Evolutionary conservation across 2,888 invertebrate genomes (phyloP), one percentile per base, ranked within the genome.

Genomic region (Tetragonula carbonaria): DNA sequence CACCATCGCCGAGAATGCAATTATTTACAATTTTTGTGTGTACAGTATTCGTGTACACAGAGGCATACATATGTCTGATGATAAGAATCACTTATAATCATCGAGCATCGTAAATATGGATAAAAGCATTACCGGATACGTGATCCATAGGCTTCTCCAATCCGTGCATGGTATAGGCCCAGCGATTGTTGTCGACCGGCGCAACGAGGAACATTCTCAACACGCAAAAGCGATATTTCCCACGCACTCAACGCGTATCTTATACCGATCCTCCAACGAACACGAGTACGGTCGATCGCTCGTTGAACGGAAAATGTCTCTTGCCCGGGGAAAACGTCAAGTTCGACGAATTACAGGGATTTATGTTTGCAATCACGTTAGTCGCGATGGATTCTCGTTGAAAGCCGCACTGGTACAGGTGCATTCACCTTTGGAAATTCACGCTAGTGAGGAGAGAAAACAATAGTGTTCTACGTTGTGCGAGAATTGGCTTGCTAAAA

Each of bases 121-220:
- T 68, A 67, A n/a, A 28, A 55, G 72, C 23, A 80, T 89, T 93
- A 93, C 93, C 93, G 77, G 92, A 87, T 73, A 90, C 86, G 84
- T 90, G 90, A 86, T 91, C 89, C 91, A 91, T 88, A 8, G 92
- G 90, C 70, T 92, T 93, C 82, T 92, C 91, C 75, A 93, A 78
- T 16, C 91, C 93, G 75, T 93, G 89, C 91, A 93, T 91, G 33
- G 91, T 84, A 88, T 90, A 92, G 55, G 91, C 84, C 92, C 93
- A 93, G 74, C 93, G 93, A 90, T 93, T 91, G 67, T 92, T 90
- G 70, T 93, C 89, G 59, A 84, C 77, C 70, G 91, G 88, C 73
- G 87, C 73, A 33, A 92, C 81, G 59, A 90, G 85, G 23, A 91
- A 80, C 91, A 92, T 93, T 86, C 86, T 92, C 71, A 59, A 57